Evolutionary conservation across 2,797 vertebrate genomes (phyloP).

Genomic region (Picus viridis): DNA sequence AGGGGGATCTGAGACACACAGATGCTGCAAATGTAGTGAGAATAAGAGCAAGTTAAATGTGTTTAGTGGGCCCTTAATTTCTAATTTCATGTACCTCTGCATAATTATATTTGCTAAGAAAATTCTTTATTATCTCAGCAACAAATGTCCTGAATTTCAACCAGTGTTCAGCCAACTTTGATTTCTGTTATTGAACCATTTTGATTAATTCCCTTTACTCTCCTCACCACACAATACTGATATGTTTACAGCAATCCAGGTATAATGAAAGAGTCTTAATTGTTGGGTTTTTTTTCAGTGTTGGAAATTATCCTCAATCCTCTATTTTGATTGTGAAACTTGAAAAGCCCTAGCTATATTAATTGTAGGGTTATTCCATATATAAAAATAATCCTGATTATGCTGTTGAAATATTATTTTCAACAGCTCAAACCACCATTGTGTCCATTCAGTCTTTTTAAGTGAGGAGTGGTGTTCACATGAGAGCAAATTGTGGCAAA

Average conservation of each 20-base stretch:
- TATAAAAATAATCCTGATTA: constrained; percentile 27
- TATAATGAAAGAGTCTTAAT: not conserved
- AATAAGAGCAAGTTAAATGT: not conserved
- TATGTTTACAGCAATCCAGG: not conserved
- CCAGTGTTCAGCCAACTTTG: not conserved
- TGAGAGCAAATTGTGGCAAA: constrained; percentile 39
- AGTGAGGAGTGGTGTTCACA: not conserved
- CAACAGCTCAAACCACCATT: not conserved
- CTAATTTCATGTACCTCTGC: not conserved
- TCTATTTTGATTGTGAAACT: not conserved
- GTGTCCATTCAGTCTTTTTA: constrained; percentile 35
- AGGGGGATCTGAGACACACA: not conserved
- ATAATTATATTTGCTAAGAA: not conserved
- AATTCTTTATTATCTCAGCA: not conserved
- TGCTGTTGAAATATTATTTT: constrained; percentile 42
- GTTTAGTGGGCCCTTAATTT: not conserved
- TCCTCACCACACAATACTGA: not conserved
- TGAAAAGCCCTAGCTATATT: constrained; percentile 2
- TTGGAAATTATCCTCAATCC: not conserved
- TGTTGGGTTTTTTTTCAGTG: not conserved
- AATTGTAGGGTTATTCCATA: not conserved
- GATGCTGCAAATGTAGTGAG: not conserved
- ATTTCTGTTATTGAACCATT: not conserved
- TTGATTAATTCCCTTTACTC: not conserved
- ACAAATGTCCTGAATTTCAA: not conserved